Evolutionary conservation across 2,113 vertebrate genomes (phyloP), one percentile per base, ranked within the genome.

Genomic region (Nyctereutes procyonoides): DNA sequence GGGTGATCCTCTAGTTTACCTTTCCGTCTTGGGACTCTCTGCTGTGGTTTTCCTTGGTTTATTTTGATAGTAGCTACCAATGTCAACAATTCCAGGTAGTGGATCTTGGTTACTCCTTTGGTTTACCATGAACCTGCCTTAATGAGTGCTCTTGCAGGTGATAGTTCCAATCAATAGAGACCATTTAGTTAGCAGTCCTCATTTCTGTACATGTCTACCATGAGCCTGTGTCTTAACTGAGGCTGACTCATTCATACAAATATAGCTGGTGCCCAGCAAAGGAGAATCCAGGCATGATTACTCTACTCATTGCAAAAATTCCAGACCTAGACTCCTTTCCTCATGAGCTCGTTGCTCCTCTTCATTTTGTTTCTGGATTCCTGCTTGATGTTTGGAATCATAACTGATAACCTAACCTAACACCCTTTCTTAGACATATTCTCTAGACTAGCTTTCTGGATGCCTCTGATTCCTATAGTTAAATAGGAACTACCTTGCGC

Each of bases 341-440:
- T 69, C 43, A 11, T 51, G 30, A 63, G 65, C 2, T 43, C 17
- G 84, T 71, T 69, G 19, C 1, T 73, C 24, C 55, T 91, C 65
- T 53, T 96, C 28, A 56, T 69, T 73, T 82, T 82, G 30, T 90
- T 95, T 24, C 30, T 87, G 81, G 55, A 86, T 87, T 92, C 38
- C 67, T 94, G 19, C 67, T 79, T 65, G 30, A 79, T 11, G 90
- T 90, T 81, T 74, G 11, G 4, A 69, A 8, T 17, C 28, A 53
- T 53, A 88, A 65, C 14, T 93, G 5, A 48, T 65, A 92, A 58
- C 92, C 67, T 82, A 32, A 83, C 14, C 51, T 11, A 77, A 28
- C 15, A 53, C 13, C 26, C 53, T 87, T 87, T 87, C 67, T 89
- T 69, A 92, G 56, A 58, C 16, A 32, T 62, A 43, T 10, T 71